Percentiles rank a stretch among this genome's conserved stretches.
Evolutionary conservation across 2,113 vertebrate genomes (phyloP).

Genomic region (Brachyhypopomus gauderio): DNA sequence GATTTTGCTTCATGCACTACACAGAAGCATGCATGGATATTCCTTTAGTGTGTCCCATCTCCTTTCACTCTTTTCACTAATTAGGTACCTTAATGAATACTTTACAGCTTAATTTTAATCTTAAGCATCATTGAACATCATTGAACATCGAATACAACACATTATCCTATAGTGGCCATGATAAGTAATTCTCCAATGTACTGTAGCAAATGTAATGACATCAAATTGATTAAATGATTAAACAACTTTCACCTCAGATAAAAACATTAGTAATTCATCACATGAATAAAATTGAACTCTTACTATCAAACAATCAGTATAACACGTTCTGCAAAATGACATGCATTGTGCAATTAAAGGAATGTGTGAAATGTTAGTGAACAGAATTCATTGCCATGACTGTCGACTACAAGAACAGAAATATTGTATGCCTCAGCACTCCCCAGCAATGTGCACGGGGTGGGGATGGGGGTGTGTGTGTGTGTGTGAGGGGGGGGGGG

Average conservation of each 20-base stretch:
- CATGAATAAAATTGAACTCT: background rate
- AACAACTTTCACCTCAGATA: no score
- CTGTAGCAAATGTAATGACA: background rate
- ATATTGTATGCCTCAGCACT: background rate
- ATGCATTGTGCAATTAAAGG: background rate
- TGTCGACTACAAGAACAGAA: background rate
- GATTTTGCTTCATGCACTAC: background rate
- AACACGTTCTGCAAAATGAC: background rate
- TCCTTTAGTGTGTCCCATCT: conserved; percentile 1
- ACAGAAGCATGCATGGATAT: background rate
- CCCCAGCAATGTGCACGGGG: background rate
- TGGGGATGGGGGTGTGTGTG: no score
- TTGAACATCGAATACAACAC: conserved; percentile 23
- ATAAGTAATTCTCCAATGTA: background rate
- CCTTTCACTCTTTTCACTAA: background rate
- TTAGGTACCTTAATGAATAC: background rate
- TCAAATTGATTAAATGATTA: no score
- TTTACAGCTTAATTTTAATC: conserved; percentile 7
- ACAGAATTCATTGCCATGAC: conserved; percentile 14
- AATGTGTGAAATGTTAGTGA: background rate
- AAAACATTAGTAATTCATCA: background rate
- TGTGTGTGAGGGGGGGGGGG: background rate
- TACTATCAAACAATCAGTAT: background rate
- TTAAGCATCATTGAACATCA: background rate
- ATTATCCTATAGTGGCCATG: no score